Conservation (phyloP, 2,797 vertebrate species). For the Falco berigora region DNA sequence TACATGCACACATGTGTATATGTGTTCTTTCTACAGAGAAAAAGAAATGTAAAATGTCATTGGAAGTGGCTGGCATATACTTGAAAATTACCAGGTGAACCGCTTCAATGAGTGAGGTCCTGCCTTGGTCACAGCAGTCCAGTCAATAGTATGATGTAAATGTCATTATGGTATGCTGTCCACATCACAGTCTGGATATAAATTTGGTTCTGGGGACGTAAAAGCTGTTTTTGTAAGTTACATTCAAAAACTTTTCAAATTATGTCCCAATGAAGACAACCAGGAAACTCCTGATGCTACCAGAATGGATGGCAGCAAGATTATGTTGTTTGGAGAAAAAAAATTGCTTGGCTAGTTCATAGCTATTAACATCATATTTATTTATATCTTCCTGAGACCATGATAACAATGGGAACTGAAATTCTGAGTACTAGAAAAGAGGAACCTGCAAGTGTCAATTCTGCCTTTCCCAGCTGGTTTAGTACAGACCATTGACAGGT, state of each 20-base stretch:
- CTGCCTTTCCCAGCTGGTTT: neutral
- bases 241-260: neutral
- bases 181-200: neutral
- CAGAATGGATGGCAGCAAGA: neutral
- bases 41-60: neutral
- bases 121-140: neutral
- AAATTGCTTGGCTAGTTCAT: neutral
- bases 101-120: neutral
- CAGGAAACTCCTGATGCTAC: neutral
- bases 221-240: neutral
- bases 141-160: neutral
- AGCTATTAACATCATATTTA: neutral
- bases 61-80: neutral
- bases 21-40: neutral
- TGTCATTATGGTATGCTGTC: neutral
- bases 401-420: neutral
- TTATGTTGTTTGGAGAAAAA: neutral
- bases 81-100: neutral
- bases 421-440: neutral
- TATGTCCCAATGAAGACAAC: neutral
- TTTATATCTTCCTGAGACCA: neutral
- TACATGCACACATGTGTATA: too few relatives aligned
- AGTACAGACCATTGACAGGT: fast-evolving
- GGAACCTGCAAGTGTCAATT: neutral
- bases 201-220: neutral